phyloP scores from a whole-genome alignment of 2,797 vertebrate genomes.

The Fundulus diaphanus region DNA sequence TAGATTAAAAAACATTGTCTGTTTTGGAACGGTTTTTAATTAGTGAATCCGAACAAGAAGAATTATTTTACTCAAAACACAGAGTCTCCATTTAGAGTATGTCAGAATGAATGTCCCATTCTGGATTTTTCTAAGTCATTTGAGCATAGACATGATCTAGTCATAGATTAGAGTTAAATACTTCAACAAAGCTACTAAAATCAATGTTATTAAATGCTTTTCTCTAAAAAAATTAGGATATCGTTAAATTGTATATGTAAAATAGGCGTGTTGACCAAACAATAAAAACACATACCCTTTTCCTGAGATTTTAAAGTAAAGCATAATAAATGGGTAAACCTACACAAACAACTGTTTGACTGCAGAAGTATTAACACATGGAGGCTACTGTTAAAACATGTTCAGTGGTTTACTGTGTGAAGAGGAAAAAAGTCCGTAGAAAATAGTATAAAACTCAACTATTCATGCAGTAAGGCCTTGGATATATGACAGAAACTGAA shows the following conservation, averaged over 20 bases:
- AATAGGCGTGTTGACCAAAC: no score
- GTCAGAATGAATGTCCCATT: not conserved
- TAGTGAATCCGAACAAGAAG: not conserved
- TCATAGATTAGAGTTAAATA: not conserved
- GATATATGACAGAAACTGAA: not conserved
- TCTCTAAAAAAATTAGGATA: no score
- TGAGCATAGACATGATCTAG: not conserved
- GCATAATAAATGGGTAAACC: no score
- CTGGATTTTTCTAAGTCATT: not conserved
- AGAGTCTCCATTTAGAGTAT: not conserved
- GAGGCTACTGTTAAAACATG: no score
- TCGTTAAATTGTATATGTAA: no score
- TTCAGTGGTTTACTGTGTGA: not conserved
- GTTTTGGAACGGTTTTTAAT: not conserved
- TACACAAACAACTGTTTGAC: no score
- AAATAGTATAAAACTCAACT: not conserved
- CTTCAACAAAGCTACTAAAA: not conserved
- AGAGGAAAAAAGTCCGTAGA: not conserved
- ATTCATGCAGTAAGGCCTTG: not conserved
- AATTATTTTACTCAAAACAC: not conserved
- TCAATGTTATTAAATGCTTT: not conserved
- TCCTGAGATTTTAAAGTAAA: no score
- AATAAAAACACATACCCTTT: no score
- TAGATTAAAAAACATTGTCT: not conserved
- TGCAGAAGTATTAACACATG: no score